These are phyloP conservation scores for Melanogrammus aeglefinus DNA, from an alignment of 2,797 vertebrate species.

Conservation along the genomic window DNA sequence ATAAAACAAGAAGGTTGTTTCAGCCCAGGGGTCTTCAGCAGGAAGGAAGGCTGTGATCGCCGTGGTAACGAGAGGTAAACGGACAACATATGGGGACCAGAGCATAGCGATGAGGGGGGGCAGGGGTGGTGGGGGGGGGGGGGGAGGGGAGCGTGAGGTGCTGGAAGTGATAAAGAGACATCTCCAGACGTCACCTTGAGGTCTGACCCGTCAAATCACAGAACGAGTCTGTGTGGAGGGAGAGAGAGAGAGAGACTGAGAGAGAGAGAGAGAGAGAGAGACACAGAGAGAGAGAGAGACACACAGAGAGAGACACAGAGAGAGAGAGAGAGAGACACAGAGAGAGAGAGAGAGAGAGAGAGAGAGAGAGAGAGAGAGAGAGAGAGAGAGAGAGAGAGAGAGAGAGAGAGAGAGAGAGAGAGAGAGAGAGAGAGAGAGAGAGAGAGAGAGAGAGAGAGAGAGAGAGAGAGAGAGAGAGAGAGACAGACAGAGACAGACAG, in stretches of 20 bases:
- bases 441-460: background rate
- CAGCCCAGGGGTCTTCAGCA: conserved; percentile 25
- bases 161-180: conserved; percentile 58
- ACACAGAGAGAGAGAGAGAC: too few species aligned
- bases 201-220: background rate
- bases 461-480: too few species aligned
- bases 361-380: too few species aligned
- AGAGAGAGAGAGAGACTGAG: background rate
- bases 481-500: too few species aligned
- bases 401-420: too few species aligned
- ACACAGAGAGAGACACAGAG: too few species aligned
- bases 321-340: too few species aligned
- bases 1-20: conserved; percentile 31
- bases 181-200: conserved; percentile 58
- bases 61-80: conserved; percentile 50
- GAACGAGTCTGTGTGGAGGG: background rate
- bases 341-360: too few species aligned
- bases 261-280: too few species aligned
- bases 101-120: conserved; percentile 50
- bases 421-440: too few species aligned
- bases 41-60: conserved; percentile 41
- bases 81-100: conserved; percentile 56
- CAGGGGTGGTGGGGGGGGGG: too few species aligned
- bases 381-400: too few species aligned
- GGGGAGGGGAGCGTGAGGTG: conserved; percentile 16